Base-by-base conservation (phyloP, 2,113 vertebrate species). In the Trichechus manatus region DNA sequence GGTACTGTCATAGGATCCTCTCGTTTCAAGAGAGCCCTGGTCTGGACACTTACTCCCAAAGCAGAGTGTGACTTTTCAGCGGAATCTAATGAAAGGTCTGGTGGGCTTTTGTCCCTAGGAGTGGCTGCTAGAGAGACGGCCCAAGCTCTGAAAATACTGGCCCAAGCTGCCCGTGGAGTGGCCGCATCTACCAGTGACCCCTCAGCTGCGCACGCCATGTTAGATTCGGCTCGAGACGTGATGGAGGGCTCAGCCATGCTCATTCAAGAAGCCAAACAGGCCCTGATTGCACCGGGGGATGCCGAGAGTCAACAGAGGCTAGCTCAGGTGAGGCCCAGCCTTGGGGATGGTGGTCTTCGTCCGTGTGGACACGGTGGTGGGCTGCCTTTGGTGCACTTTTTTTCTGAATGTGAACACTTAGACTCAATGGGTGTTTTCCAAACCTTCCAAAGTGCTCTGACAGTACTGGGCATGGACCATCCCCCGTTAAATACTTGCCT, bases 211-310 rank as follows among this genome's bases (percentile, higher is more conserved):
- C 99, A 99, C 0, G 99, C 99, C 0, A 99, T 99, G 99, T 87
- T 99, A 96, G 99, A 99, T 85, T 99, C 99, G 0, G 99, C 99
- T 36, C 98, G 99, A 86, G 99, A 99, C 9, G 99, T 99, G 87
- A 99, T 99, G 99, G 99, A 99, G 95, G 99, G 99, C 89, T 99
- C 99, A 0, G 99, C 99, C 47, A 99, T 99, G 99, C 99, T 99
- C 87, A 99, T 99, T 95, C 99, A 99, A 7, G 99, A 99, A 97
- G 99, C 99, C 17, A 99, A 99, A 97, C 99, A 99, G 98, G 99
- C 99, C 31, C 98, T 99, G 97, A 99, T 99, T 72, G 99, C 99
- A 33, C 99, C 99, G 0, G 99, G 99, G 31, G 99, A 99, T 68
- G 99, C 99, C 0, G 99, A 99, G 97, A 99, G 99, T 94, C 99